Conservation (phyloP, 2,797 vertebrate genomes). For the Champsocephalus esox region DNA sequence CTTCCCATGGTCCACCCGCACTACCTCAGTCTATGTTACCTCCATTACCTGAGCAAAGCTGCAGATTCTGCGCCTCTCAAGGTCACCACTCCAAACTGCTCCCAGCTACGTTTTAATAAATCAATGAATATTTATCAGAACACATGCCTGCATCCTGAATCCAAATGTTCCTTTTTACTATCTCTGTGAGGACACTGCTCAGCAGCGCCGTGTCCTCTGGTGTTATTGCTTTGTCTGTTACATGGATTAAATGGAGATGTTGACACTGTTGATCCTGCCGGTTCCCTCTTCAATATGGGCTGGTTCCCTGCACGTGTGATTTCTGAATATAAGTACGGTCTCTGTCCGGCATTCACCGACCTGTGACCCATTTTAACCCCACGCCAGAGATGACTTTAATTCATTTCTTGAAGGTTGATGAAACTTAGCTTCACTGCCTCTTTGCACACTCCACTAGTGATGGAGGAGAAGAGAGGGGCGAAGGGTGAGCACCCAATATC, state of each 20-base stretch:
- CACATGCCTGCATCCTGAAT: slow-evolving; percentile 71
- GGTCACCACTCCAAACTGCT: slow-evolving; percentile 82
- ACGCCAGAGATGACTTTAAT: slow-evolving; percentile 27
- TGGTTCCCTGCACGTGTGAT: not conserved
- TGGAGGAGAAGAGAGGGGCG: not conserved
- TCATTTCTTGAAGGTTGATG: slow-evolving; percentile 31
- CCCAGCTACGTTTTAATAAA: slow-evolving; percentile 83
- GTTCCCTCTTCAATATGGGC: slow-evolving; percentile 49
- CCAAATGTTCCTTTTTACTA: slow-evolving; percentile 67
- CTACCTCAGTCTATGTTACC: slow-evolving; percentile 49
- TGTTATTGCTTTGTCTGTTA: slow-evolving; percentile 62
- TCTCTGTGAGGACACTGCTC: slow-evolving; percentile 59
- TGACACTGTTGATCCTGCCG: slow-evolving; percentile 40
- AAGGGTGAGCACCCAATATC: slow-evolving; percentile 8
- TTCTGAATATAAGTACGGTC: slow-evolving; percentile 34
- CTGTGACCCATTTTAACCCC: slow-evolving; percentile 41
- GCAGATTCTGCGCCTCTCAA: slow-evolving; percentile 66
- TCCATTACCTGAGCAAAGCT: slow-evolving; percentile 74
- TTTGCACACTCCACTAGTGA: slow-evolving; percentile 36
- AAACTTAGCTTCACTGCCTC: slow-evolving; percentile 18
- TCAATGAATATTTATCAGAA: slow-evolving; percentile 87
- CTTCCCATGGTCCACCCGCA: slow-evolving; percentile 54
- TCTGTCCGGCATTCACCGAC: slow-evolving; percentile 30
- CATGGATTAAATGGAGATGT: slow-evolving; percentile 60
- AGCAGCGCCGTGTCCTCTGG: slow-evolving; percentile 46